These are phyloP conservation scores for Trachelus troglodyta DNA, from an alignment of 2,888 invertebrate genomes.

Conservation along the genomic window DNA sequence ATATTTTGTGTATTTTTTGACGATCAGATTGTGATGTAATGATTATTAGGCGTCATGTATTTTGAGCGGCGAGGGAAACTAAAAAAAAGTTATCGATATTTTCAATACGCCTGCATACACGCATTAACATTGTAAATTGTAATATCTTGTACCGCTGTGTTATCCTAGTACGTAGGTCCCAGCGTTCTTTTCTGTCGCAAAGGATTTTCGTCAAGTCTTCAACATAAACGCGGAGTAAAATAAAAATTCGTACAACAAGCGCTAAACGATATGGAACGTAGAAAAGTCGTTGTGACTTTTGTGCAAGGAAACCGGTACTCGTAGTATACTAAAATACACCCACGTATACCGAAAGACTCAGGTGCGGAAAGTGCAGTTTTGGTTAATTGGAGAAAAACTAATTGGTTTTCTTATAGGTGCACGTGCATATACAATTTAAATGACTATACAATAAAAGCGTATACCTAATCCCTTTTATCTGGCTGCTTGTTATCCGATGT, in stretches of 20 bases:
- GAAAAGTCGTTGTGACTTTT: neutral
- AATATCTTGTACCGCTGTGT: conserved; percentile 8
- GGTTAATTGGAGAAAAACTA: conserved; percentile 45
- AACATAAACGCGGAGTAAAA: neutral
- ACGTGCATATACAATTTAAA: neutral
- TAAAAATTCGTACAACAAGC: neutral
- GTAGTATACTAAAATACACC: conserved; percentile 40
- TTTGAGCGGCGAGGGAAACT: conserved; percentile 6
- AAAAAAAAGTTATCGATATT: conserved; percentile 56
- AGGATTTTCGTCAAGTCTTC: neutral
- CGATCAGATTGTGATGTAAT: conserved; percentile 16
- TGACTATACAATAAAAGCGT: neutral
- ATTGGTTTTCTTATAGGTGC: neutral
- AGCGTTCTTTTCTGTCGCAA: neutral
- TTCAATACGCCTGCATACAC: conserved; percentile 59
- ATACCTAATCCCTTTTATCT: neutral
- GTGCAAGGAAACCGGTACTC: neutral
- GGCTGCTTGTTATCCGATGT: neutral
- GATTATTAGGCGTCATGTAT: conserved; percentile 7
- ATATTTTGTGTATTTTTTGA: conserved; percentile 20
- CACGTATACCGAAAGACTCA: conserved; percentile 65
- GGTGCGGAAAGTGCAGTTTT: conserved; percentile 52
- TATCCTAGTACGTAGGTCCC: neutral
- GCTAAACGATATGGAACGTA: neutral
- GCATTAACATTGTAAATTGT: conserved; percentile 19